Percentiles rank a stretch among this genome's conserved stretches.
Evolutionary conservation across 2,888 invertebrate species (phyloP).

Genomic region (Tiphia femorata): DNA sequence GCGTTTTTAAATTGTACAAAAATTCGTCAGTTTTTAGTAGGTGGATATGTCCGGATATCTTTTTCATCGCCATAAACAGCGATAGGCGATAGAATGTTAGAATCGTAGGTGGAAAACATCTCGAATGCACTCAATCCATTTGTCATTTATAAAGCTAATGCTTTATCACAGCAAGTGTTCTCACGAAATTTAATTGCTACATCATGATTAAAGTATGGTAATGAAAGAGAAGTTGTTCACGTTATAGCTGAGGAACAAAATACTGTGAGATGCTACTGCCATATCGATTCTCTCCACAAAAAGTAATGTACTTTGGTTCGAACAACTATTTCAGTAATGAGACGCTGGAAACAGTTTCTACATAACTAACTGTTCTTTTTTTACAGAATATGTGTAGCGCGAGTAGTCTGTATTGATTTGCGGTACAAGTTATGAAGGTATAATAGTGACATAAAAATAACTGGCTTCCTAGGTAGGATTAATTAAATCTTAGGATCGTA

Average conservation of each 20-base stretch:
- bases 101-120: too few relatives aligned
- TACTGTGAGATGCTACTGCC: slow-evolving; percentile 34
- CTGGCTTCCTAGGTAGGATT: slow-evolving; percentile 59
- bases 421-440: slow-evolving; percentile 29
- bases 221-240: too few relatives aligned
- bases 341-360: not conserved
- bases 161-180: not conserved
- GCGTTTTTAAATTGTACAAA: too few relatives aligned
- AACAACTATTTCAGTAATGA: slow-evolving; percentile 5
- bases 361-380: not conserved
- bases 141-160: too few relatives aligned
- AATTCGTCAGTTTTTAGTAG: too few relatives aligned
- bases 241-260: slow-evolving; percentile 27
- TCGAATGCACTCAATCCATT: too few relatives aligned
- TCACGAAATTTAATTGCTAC: not conserved
- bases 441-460: slow-evolving; percentile 42
- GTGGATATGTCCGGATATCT: too few relatives aligned
- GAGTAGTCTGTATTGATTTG: slow-evolving; percentile 54
- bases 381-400: slow-evolving; percentile 41
- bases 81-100: too few relatives aligned
- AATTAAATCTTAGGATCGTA: slow-evolving; percentile 51
- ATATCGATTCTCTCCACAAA: slow-evolving; percentile 26
- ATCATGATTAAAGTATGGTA: too few relatives aligned
- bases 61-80: too few relatives aligned
- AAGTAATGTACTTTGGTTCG: slow-evolving; percentile 13